A percentile compares a stretch with the other conserved stretches of the same genome.
Conservation (phyloP, 2,888 invertebrate genomes). For the Antheraea assamensis region DNA sequence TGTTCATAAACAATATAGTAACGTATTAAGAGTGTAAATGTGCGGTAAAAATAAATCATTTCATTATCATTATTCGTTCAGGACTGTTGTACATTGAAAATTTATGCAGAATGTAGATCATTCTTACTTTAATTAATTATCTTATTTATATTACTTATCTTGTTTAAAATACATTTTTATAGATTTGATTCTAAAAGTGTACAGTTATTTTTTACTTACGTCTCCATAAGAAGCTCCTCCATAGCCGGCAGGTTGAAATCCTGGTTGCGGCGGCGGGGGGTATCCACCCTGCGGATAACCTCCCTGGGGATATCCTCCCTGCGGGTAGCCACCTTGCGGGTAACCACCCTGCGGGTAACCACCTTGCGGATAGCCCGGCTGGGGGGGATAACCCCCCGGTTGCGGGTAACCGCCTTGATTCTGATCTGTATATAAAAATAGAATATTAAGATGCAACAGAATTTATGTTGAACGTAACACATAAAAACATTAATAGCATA, state of each 20-base stretch:
- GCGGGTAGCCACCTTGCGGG: slow-evolving; percentile 57
- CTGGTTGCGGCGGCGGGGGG: slow-evolving; percentile 27
- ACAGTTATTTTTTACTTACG: slow-evolving; percentile 44
- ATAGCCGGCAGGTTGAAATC: slow-evolving; percentile 39
- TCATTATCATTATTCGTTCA: no score
- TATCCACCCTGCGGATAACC: slow-evolving; percentile 62
- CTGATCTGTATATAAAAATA: slow-evolving; percentile 50
- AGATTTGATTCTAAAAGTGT: no score
- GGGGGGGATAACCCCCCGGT: slow-evolving; percentile 52
- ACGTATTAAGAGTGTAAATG: no score
- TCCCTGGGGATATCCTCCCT: slow-evolving; percentile 49
- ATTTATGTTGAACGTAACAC: background rate
- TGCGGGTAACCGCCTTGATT: slow-evolving; percentile 69
- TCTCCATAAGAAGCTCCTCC: slow-evolving; percentile 64
- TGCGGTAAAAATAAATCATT: no score
- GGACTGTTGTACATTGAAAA: no score
- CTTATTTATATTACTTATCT: no score
- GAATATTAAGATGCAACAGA: background rate
- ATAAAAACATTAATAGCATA: background rate
- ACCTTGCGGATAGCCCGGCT: slow-evolving; percentile 49
- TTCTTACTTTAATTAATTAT: no score
- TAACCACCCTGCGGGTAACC: slow-evolving; percentile 65
- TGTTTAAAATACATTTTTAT: no score
- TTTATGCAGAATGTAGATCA: no score
- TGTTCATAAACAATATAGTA: no score